Evolutionary conservation across 2,888 invertebrate genomes (phyloP).

Genomic region (Sipunculus nudus): DNA sequence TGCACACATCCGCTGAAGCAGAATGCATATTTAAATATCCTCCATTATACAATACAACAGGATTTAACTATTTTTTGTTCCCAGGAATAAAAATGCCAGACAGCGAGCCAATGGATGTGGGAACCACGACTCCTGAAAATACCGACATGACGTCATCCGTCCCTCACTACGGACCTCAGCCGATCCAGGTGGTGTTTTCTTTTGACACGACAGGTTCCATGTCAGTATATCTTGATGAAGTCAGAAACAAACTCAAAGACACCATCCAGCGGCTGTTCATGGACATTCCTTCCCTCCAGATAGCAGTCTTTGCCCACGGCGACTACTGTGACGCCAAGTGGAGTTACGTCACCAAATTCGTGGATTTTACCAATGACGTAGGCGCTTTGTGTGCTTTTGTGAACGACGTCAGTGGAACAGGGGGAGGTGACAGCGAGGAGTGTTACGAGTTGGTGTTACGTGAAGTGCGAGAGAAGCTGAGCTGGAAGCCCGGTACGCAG

Average conservation of each 20-base stretch:
- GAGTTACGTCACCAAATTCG: constrained; percentile 51
- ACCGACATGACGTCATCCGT: too few relatives aligned
- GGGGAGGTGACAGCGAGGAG: constrained; percentile 58
- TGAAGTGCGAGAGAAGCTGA: constrained; percentile 46
- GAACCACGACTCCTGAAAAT: too few relatives aligned
- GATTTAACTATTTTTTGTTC: too few relatives aligned
- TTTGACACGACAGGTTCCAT: constrained; percentile 60
- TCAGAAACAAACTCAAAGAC: constrained; percentile 50
- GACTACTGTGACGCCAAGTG: constrained; percentile 58
- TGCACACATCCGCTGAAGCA: too few relatives aligned
- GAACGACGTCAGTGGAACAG: constrained; percentile 47
- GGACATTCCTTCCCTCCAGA: constrained; percentile 57
- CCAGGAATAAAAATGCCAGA: too few relatives aligned
- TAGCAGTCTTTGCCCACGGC: constrained; percentile 60
- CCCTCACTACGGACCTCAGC: too few relatives aligned
- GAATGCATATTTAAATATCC: too few relatives aligned
- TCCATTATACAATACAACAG: too few relatives aligned
- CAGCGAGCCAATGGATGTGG: too few relatives aligned
- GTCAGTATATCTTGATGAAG: constrained; percentile 49
- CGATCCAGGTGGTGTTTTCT: constrained; percentile 52
- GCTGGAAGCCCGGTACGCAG: constrained; percentile 57
- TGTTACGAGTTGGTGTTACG: constrained; percentile 59
- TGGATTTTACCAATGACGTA: constrained; percentile 52
- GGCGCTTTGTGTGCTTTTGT: constrained; percentile 50
- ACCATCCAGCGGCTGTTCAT: constrained; percentile 56